phyloP scores from a whole-genome alignment of 2,888 invertebrate species.

The Tetropium fuscum region DNA sequence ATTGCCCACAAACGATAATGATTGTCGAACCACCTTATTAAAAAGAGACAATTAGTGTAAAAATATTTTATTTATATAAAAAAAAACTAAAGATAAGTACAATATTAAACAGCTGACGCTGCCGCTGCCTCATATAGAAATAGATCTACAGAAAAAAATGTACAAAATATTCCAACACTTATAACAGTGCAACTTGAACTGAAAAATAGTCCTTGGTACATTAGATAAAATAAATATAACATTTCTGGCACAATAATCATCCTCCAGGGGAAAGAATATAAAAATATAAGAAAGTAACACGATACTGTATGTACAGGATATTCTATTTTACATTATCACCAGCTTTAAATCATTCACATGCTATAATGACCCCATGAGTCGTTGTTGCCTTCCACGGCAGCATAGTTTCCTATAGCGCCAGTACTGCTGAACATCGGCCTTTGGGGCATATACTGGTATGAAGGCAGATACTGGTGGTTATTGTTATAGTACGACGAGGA shows the following conservation, averaged over 20 bases:
- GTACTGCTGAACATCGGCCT: slow-evolving; percentile 57
- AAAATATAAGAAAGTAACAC: slow-evolving; percentile 21
- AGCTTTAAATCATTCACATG: slow-evolving; percentile 32
- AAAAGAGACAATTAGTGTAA: neutral
- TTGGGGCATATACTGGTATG: slow-evolving; percentile 64
- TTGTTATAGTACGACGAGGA: slow-evolving; percentile 56
- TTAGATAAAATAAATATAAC: slow-evolving; percentile 18
- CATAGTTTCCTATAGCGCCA: slow-evolving; percentile 49
- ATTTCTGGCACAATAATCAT: neutral
- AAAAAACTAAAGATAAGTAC: slow-evolving; percentile 19
- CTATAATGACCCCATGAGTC: slow-evolving; percentile 59
- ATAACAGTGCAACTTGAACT: slow-evolving; percentile 21
- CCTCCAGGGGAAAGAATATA: slow-evolving; percentile 9
- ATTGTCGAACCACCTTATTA: too few species aligned
- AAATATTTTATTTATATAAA: slow-evolving; percentile 25
- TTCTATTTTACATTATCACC: slow-evolving; percentile 25
- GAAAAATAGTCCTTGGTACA: slow-evolving; percentile 7
- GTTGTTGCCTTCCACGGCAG: slow-evolving; percentile 52
- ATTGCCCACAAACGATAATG: too few species aligned
- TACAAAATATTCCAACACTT: slow-evolving; percentile 25
- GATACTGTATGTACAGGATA: slow-evolving; percentile 21
- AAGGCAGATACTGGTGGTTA: slow-evolving; percentile 62
- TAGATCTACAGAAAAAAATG: slow-evolving; percentile 8
- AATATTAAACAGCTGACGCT: slow-evolving; percentile 1
- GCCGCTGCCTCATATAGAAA: neutral